Evolutionary conservation across 2,797 vertebrate species (phyloP), one percentile per base, ranked within the genome.

Genomic region (Merluccius polli): DNA sequence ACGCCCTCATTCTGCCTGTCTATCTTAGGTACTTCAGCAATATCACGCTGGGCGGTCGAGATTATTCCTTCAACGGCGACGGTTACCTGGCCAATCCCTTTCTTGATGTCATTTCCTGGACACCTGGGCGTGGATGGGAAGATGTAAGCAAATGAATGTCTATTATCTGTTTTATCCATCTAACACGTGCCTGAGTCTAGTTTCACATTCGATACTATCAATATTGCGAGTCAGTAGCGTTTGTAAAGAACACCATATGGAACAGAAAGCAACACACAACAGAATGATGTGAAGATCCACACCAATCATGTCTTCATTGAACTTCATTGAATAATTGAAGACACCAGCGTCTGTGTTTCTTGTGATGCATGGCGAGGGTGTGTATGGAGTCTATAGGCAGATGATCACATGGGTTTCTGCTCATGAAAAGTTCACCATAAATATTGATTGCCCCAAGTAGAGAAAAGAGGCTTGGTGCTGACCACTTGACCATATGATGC

Each of bases 51-150:
- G 95, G 95, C 4, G 95, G 95, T 76, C 93, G 95, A 77, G 97
- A 98, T 79, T 98, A 97, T 85, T 97, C 96, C 77, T 98, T 98
- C 88, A 95, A 95, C 41, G 91, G 92, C 30, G 97, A 98, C 0
- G 97, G 97, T 2, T 98, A 97, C 90, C 92, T 98, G 85, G 91
- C 96, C 83, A 98, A 97, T 85, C 97, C 97, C 11, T 96, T 95
- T 73, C 90, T 98, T 73, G 96, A 97, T 9, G 96, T 98, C 72
- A 96, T 98, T 89, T 97, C 96, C 72, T 97, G 97, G 88, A 96
- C 92, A 77, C 94, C 95, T 82, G 95, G 97, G 81, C 94, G 95
- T 70, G 96, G 90, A 75, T 98, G 97, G 97, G 97, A 97, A 93
- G 96, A 97, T 94, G 97, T 98, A 93, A 97, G 96, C 81, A 84